phyloP scores from a whole-genome alignment of 2,888 invertebrate species.

The Euspilapteryx auroguttella region DNA sequence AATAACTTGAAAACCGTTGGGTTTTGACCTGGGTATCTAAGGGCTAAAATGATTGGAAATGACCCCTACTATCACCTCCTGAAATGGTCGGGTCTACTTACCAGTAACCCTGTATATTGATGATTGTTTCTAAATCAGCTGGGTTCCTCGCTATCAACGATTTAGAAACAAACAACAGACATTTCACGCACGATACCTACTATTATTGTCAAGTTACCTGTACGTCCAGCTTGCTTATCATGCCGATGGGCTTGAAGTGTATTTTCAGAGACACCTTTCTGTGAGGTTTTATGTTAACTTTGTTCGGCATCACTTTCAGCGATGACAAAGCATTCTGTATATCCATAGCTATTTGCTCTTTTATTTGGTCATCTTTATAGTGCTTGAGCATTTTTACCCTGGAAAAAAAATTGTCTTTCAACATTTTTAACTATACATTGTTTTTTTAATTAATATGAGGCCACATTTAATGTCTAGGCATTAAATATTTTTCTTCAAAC shows the following conservation, averaged over 20 bases:
- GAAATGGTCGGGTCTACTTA: no score
- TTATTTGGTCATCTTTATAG: constrained; percentile 28
- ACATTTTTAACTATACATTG: not conserved
- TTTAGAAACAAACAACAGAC: no score
- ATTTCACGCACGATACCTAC: no score
- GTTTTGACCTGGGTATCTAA: no score
- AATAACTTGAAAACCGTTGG: no score
- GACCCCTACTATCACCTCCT: no score
- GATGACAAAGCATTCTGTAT: constrained; percentile 36
- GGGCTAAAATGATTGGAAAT: no score
- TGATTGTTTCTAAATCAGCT: no score
- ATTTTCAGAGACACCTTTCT: constrained; percentile 39
- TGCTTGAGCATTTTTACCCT: constrained; percentile 34
- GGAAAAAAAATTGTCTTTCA: constrained; percentile 6
- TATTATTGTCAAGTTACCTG: constrained; percentile 20
- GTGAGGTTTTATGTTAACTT: constrained; percentile 28
- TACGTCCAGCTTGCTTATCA: constrained; percentile 36
- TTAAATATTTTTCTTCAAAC: not conserved
- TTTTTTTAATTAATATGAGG: not conserved
- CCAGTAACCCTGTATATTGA: no score
- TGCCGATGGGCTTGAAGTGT: constrained; percentile 42
- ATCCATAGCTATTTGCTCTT: constrained; percentile 34
- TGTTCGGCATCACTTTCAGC: constrained; percentile 35
- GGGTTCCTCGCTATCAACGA: no score
- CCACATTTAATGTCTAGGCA: not conserved